Evolutionary conservation across 2,888 invertebrate genomes (phyloP), one percentile per base, ranked within the genome.

Genomic region (Habrosyne pyritoides): DNA sequence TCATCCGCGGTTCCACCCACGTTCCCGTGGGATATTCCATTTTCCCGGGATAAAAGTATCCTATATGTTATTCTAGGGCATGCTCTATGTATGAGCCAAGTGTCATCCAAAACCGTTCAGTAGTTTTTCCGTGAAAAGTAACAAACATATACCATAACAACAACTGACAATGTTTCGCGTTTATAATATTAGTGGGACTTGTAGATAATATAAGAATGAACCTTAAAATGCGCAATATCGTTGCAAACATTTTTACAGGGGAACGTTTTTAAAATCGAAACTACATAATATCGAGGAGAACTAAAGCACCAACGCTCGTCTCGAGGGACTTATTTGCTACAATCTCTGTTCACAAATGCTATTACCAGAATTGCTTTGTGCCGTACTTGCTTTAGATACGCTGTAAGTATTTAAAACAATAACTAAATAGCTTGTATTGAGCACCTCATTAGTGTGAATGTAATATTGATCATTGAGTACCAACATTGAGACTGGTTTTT

Each of bases 311-410:
- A 60, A 67, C 64, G 67, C 63, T 62, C 42, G 42, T n/a, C 63
- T 65, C 71, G 56, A 47, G 81, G 73, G 81, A 81, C 75, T 79
- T 79, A 81, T 83, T 83, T 82, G 79, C 75, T 75, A 77, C 80
- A 81, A 78, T 80, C 75, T 78, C 79, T 77, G 71, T 78, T 79
- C 75, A 75, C 77, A 78, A 82, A 81, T 79, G 81, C 73, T 73
- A 80, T 81, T 79, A 79, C 75, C 64, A 60, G 59, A 65, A 63
- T 66, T 68, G 67, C 67, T 72, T 73, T 69, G 64, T 66, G 69
- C 61, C 65, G 59, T 64, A 62, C 61, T 66, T 52, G 14, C 49
- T 26, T 49, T 52, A 36, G 21, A 42, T 22, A 22, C 7, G 26
- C 18, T 3, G 24, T 24, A 5, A 24, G 3, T 18, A 42, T 42